A percentile compares a stretch with the other conserved stretches of the same genome.
Conservation (phyloP, 2,888 invertebrate genomes). For the Eumacrocentrus americanus region DNA sequence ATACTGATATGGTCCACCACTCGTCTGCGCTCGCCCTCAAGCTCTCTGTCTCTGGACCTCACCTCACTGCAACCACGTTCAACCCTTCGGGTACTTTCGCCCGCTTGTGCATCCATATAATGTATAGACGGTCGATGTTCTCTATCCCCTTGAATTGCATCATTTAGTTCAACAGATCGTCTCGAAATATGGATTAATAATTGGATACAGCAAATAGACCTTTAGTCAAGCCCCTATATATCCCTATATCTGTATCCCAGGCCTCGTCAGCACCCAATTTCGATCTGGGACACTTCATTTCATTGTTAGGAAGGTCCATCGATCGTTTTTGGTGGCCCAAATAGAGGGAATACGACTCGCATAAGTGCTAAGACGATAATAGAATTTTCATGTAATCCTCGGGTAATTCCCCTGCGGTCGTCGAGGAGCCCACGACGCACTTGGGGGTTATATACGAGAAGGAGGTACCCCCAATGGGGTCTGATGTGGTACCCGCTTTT, state of each 20-base stretch:
- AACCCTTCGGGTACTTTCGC: conserved; percentile 11
- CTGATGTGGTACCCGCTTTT: conserved; percentile 35
- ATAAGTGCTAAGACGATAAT: conserved; percentile 48
- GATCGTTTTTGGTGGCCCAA: conserved; percentile 3
- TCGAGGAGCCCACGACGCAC: conserved; percentile 41
- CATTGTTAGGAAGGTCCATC: conserved; percentile 4
- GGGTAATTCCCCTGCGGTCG: conserved; percentile 59
- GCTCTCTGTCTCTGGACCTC: conserved; percentile 23
- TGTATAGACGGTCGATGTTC: too few species aligned
- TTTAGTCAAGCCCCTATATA: neutral
- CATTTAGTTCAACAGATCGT: neutral
- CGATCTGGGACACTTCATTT: conserved; percentile 14
- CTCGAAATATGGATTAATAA: neutral
- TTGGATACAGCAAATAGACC: neutral
- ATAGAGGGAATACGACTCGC: conserved; percentile 3
- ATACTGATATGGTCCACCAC: too few species aligned
- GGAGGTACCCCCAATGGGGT: conserved; percentile 25
- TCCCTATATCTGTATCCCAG: neutral
- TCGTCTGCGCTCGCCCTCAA: conserved; percentile 17
- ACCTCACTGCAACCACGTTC: conserved; percentile 17
- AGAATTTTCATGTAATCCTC: conserved; percentile 56
- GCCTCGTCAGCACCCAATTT: conserved; percentile 12
- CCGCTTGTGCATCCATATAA: conserved; percentile 8
- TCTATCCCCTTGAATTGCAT: neutral
- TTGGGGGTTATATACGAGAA: conserved; percentile 29